These are phyloP conservation scores for Scopus umbretta DNA, from an alignment of 2,113 vertebrate species.

Conservation along the genomic window DNA sequence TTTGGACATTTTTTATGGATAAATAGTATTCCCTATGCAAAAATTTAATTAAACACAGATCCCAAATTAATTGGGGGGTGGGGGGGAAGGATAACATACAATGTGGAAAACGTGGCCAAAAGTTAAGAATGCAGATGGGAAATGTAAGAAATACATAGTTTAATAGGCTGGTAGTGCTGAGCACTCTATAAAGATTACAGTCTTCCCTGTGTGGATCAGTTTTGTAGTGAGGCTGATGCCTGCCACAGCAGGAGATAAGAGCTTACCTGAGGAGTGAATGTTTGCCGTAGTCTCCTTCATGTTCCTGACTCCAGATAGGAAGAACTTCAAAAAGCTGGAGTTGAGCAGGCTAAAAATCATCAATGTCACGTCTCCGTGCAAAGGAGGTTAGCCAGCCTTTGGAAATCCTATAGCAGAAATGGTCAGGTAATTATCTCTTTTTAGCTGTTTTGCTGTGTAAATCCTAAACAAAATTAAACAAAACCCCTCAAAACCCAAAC, in stretches of 20 bases:
- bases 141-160: background rate
- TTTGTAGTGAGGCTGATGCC: background rate
- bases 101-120: background rate
- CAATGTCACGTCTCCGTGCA: rapidly evolving
- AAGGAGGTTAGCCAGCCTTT: background rate
- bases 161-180: background rate
- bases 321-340: background rate
- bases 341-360: background rate
- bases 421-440: background rate
- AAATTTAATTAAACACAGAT: background rate
- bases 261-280: background rate
- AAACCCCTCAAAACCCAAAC: background rate
- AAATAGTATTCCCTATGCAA: background rate
- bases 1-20: background rate
- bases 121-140: background rate
- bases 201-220: background rate
- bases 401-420: background rate
- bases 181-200: background rate
- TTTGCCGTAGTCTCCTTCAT: background rate
- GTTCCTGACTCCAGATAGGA: background rate
- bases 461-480: background rate
- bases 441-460: background rate
- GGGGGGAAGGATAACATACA: background rate
- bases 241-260: background rate
- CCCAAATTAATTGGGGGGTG: background rate